These are phyloP conservation scores for Xanthostigma xanthostigma DNA, from an alignment of 2,888 invertebrate genomes.

Conservation along the genomic window DNA sequence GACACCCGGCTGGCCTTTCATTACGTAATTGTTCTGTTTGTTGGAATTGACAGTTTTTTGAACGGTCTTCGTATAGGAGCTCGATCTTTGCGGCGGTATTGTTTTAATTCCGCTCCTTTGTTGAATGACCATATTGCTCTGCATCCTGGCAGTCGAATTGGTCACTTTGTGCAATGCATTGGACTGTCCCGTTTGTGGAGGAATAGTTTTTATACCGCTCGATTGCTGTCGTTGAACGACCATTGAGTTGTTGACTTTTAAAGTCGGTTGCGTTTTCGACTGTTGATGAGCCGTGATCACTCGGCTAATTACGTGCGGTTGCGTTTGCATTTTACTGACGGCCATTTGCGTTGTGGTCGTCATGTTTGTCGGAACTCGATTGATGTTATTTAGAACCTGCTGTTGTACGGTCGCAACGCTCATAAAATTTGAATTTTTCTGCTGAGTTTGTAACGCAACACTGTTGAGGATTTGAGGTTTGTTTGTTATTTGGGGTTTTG, in stretches of 20 bases:
- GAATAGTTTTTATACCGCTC: constrained; percentile 23
- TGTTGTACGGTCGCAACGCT: constrained; percentile 1
- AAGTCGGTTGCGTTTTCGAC: constrained; percentile 18
- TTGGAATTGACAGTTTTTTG: neutral
- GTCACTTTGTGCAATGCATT: neutral
- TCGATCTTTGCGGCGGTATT: constrained; percentile 25
- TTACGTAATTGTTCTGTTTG: constrained; percentile 1
- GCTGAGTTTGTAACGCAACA: neutral
- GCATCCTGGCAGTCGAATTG: neutral
- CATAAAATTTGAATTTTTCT: neutral
- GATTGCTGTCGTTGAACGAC: constrained; percentile 19
- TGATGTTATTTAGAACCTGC: neutral
- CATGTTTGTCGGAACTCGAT: neutral
- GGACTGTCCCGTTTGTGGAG: constrained; percentile 23
- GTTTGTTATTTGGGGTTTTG: neutral
- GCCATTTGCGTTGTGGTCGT: neutral
- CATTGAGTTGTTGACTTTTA: constrained; percentile 8
- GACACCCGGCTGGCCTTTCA: neutral
- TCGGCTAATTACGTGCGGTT: constrained; percentile 15
- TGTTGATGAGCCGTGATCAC: constrained; percentile 17
- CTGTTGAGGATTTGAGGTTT: constrained; percentile 2
- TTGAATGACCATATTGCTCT: constrained; percentile 4
- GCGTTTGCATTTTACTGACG: constrained; percentile 14
- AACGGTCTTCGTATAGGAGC: neutral
- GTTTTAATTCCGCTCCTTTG: constrained; percentile 23